These are phyloP conservation scores for Seison nebaliae DNA, from an alignment of 1,140 invertebrate species.

Conservation along the genomic window DNA sequence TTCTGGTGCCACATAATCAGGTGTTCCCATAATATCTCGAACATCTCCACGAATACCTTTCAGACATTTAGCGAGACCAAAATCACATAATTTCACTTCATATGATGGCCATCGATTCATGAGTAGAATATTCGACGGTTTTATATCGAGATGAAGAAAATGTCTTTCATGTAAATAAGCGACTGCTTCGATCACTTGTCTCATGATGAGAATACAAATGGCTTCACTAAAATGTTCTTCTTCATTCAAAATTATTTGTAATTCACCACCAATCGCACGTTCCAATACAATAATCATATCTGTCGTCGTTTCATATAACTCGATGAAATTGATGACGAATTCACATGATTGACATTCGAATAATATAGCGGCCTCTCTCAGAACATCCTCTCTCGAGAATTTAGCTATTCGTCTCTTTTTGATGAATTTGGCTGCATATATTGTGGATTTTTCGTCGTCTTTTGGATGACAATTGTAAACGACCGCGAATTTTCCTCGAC, in stretches of 20 bases:
- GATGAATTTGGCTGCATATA: conserved; percentile 81
- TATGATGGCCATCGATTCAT: too few species aligned
- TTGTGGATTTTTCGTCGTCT: conserved; percentile 49
- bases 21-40: conserved; percentile 33
- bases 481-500: conserved; percentile 85
- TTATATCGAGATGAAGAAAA: too few species aligned
- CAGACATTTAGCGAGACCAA: conserved; percentile 8
- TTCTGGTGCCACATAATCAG: conserved; percentile 61
- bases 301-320: conserved; percentile 31
- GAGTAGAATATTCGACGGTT: too few species aligned
- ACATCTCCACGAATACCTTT: conserved; percentile 12
- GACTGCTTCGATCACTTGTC: too few species aligned
- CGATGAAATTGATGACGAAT: conserved; percentile 33
- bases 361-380: conserved; percentile 33
- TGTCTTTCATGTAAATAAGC: too few species aligned
- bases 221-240: too few species aligned
- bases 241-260: too few species aligned
- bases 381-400: conserved; percentile 28
- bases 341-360: conserved; percentile 30
- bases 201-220: too few species aligned
- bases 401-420: conserved; percentile 42
- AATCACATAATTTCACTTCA: conserved; percentile 13
- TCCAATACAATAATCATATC: conserved; percentile 35
- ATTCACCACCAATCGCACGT: too few species aligned
- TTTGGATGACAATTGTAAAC: conserved; percentile 60